Evolutionary conservation across 2,797 vertebrate species (phyloP).

Genomic region (Argya squamiceps): DNA sequence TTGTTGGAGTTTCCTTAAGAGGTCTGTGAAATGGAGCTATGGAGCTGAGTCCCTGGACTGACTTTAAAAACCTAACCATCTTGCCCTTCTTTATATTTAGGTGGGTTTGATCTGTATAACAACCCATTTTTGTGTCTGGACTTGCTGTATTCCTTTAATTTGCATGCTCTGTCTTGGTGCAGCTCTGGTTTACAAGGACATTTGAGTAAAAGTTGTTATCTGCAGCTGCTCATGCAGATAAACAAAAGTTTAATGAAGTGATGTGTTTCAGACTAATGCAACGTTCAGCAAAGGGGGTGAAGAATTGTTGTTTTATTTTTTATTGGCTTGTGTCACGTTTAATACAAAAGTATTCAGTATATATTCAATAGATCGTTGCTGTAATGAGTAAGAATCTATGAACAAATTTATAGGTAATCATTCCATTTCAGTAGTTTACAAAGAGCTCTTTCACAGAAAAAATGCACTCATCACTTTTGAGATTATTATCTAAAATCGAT

Average conservation of each 20-base stretch:
- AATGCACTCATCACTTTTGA: neutral
- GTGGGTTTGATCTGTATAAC: neutral
- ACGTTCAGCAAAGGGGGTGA: neutral
- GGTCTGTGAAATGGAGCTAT: neutral
- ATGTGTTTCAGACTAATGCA: neutral
- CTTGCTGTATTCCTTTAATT: neutral
- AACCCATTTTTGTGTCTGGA: neutral
- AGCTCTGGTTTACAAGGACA: neutral
- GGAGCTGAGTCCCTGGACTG: neutral
- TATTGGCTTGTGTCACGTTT: neutral
- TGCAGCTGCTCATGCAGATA: neutral
- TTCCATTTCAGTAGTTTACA: neutral
- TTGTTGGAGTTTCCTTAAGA: neutral
- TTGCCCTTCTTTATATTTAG: neutral
- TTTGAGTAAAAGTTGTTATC: neutral
- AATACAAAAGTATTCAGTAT: neutral
- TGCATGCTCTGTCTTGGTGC: neutral
- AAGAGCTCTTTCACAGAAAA: neutral
- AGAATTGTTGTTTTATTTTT: neutral
- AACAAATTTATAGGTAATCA: neutral
- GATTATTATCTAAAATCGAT: neutral
- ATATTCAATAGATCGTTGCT: neutral
- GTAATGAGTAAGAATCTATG: neutral
- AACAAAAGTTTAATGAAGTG: neutral
- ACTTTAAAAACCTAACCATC: neutral